Evolutionary conservation across 2,797 vertebrate species (phyloP).

Genomic region (Alca torda): DNA sequence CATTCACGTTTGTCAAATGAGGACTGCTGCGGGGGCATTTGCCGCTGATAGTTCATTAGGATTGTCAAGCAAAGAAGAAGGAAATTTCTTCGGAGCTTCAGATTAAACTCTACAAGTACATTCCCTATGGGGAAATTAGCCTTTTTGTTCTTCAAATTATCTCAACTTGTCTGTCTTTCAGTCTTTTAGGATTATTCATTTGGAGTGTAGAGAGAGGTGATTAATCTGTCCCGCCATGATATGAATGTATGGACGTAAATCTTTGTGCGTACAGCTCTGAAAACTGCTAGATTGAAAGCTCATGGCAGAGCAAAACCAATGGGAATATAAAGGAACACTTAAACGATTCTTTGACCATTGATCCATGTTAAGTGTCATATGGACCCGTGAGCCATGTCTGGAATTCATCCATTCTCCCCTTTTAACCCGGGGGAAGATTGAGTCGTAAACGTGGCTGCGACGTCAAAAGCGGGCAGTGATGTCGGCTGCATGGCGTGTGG

Average conservation of each 20-base stretch:
- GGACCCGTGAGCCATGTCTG: background rate
- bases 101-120: background rate
- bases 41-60: background rate
- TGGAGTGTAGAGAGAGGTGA: background rate
- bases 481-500: background rate
- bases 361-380: background rate
- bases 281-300: background rate
- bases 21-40: background rate
- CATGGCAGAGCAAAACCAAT: background rate
- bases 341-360: background rate
- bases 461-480: background rate
- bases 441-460: background rate
- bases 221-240: background rate
- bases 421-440: background rate
- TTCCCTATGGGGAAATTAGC: background rate
- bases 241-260: background rate
- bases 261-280: background rate
- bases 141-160: slow-evolving; percentile 11
- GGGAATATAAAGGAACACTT: background rate
- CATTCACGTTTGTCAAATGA: background rate
- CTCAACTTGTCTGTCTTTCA: background rate
- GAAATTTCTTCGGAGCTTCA: background rate
- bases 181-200: background rate
- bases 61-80: background rate
- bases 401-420: background rate